phyloP scores from a whole-genome alignment of 2,113 vertebrate species.

The Gyps fulvus region DNA sequence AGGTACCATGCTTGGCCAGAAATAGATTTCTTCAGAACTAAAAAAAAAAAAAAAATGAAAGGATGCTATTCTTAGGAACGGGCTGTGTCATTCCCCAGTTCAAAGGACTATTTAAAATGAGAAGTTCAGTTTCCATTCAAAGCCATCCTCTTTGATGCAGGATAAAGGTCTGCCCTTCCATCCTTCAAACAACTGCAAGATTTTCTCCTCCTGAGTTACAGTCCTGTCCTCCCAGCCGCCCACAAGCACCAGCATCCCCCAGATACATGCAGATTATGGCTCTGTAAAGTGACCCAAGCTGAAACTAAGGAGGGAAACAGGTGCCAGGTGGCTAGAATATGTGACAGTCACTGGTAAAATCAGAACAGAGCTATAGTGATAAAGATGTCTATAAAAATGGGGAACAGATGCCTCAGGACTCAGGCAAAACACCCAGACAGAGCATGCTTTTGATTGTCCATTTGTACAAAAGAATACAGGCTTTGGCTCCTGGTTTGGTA shows the following conservation, averaged over 20 bases:
- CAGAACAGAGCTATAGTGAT: neutral
- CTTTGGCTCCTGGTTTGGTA: neutral
- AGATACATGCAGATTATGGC: neutral
- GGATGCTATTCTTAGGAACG: conserved; percentile 18
- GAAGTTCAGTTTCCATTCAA: conserved; percentile 56
- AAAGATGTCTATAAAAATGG: neutral
- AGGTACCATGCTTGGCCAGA: neutral
- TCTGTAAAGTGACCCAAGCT: conserved; percentile 44
- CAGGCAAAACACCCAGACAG: neutral
- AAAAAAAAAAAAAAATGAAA: neutral
- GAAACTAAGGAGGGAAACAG: conserved; percentile 27
- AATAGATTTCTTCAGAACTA: conserved; percentile 3
- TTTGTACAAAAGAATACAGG: neutral
- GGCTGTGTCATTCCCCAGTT: conserved; percentile 2
- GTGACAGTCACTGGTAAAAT: neutral
- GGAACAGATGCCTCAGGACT: neutral
- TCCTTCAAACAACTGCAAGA: conserved; percentile 50
- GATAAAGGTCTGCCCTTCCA: conserved; percentile 30
- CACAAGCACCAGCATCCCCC: conserved; percentile 10
- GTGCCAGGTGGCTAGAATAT: conserved; percentile 31
- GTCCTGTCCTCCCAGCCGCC: neutral
- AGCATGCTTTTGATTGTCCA: neutral
- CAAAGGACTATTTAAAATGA: conserved; percentile 35
- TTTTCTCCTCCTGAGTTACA: conserved; percentile 43
- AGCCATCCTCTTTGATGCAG: conserved; percentile 52